phyloP scores from a whole-genome alignment of 2,888 invertebrate species.

The Drosophila prostipennis region DNA sequence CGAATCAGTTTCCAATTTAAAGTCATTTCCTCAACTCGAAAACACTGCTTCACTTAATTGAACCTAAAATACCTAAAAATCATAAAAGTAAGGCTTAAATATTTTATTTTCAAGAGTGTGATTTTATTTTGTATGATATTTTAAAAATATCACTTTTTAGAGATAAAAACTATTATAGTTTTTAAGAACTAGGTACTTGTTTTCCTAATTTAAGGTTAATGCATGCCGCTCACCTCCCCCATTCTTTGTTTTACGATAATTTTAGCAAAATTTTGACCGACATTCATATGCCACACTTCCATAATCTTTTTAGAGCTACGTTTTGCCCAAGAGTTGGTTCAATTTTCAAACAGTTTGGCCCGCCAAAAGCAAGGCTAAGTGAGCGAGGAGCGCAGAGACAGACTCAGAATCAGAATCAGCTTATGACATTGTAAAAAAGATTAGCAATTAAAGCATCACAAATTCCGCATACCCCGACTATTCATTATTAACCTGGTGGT shows the following conservation, averaged over 20 bases:
- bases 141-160: too few species aligned
- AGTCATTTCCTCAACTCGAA: too few species aligned
- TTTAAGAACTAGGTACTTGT: too few species aligned
- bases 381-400: slow-evolving; percentile 33
- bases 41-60: too few species aligned
- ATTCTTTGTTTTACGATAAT: neutral
- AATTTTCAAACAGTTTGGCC: slow-evolving; percentile 82
- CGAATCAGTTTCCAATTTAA: neutral
- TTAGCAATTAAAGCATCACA: slow-evolving; percentile 57
- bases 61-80: too few species aligned
- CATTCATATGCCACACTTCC: slow-evolving; percentile 37
- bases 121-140: too few species aligned
- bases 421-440: slow-evolving; percentile 42
- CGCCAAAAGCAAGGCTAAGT: slow-evolving; percentile 47
- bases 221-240: neutral
- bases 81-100: too few species aligned
- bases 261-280: neutral
- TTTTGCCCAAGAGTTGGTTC: slow-evolving; percentile 81
- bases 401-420: slow-evolving; percentile 19
- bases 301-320: slow-evolving; percentile 79
- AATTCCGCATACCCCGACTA: slow-evolving; percentile 23
- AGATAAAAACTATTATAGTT: too few species aligned
- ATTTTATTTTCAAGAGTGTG: too few species aligned
- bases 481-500: slow-evolving; percentile 32
- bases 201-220: too few species aligned